Conservation (phyloP, 2,113 vertebrate species). For the Vidua macroura region DNA sequence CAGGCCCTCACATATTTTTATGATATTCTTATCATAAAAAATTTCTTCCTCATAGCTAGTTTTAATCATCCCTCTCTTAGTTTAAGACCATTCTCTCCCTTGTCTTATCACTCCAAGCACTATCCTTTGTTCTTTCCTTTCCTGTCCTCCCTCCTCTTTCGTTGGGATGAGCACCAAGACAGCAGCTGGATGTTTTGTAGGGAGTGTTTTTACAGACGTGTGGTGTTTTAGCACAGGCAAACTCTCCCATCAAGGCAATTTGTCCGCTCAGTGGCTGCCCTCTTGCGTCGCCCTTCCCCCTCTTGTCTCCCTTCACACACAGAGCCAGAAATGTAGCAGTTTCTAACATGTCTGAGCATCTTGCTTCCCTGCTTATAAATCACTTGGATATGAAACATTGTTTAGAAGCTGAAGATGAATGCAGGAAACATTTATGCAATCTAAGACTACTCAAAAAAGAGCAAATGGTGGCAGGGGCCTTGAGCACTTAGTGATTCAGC, state of each 20-base stretch:
- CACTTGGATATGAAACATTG: not conserved
- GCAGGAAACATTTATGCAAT: not conserved
- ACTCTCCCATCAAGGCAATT: not conserved
- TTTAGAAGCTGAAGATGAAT: not conserved
- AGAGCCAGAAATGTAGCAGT: not conserved
- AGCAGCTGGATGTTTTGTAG: not conserved
- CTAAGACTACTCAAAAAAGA: not conserved
- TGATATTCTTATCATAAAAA: not conserved
- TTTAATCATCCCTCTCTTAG: not conserved
- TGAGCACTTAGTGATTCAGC: not conserved
- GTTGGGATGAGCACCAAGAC: not conserved
- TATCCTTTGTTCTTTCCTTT: not conserved
- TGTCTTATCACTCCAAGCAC: not conserved
- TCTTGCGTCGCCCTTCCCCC: fast-evolving
- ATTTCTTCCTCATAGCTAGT: not conserved
- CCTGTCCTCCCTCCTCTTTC: not conserved
- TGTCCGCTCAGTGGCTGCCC: not conserved
- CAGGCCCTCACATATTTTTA: not conserved
- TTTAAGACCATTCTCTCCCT: not conserved
- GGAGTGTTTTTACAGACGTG: not conserved
- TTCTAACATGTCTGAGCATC: not conserved
- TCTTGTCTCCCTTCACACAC: not conserved
- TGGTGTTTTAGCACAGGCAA: not conserved
- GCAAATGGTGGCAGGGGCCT: not conserved
- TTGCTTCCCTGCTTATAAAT: not conserved